Evolutionary conservation across 2,888 invertebrate species (phyloP).

Genomic region (Lamellibrachia satsuma): DNA sequence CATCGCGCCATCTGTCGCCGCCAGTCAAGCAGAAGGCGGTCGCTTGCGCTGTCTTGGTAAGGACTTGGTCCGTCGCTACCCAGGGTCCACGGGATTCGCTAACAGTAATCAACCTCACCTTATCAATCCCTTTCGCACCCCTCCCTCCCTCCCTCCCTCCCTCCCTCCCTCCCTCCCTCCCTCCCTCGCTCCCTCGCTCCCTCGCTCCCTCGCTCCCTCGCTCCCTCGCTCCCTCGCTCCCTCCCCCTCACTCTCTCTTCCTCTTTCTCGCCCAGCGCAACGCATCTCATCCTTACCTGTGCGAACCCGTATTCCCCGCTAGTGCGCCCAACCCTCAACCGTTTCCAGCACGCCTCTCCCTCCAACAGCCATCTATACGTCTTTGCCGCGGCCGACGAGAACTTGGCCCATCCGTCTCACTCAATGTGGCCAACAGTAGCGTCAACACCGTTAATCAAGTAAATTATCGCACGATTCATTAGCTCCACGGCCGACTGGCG

Average conservation of each 20-base stretch:
- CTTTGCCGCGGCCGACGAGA: not conserved
- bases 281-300: not conserved
- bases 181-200: too few species aligned
- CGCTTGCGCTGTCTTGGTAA: not conserved
- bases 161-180: too few species aligned
- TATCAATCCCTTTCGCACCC: not conserved
- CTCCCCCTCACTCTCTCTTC: not conserved
- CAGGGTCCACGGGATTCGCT: not conserved
- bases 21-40: not conserved
- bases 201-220: not conserved
- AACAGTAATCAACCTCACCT: too few species aligned
- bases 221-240: not conserved
- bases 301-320: not conserved
- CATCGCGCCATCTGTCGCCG: not conserved
- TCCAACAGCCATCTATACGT: not conserved
- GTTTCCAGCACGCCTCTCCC: not conserved
- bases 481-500: not conserved
- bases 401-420: not conserved
- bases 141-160: not conserved
- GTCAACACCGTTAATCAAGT: conserved; percentile 6
- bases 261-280: not conserved
- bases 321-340: not conserved
- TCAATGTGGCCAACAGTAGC: not conserved
- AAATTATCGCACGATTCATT: not conserved
- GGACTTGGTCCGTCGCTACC: not conserved